Conservation (phyloP, 2,888 invertebrate species). For the Drosophila recens region DNA sequence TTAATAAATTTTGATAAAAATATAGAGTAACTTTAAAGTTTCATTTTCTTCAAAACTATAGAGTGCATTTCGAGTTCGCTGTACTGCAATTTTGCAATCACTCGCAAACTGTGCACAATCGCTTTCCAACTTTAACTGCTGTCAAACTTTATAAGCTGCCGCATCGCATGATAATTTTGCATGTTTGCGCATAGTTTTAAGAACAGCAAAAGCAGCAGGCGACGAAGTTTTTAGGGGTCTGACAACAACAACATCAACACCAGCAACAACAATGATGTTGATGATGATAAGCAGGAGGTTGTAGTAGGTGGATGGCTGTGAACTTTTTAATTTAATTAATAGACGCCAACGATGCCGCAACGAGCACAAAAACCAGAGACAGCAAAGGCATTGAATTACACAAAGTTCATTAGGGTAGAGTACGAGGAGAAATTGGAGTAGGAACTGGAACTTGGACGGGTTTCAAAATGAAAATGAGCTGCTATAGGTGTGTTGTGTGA, state of each 20-base stretch:
- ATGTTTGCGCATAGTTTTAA: conserved; percentile 69
- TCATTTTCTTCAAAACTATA: conserved; percentile 1
- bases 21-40: not conserved
- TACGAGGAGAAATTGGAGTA: not conserved
- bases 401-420: conserved; percentile 19
- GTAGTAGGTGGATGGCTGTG: conserved; percentile 51
- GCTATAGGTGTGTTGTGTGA: conserved; percentile 25
- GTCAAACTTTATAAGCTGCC: conserved; percentile 50
- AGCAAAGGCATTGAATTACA: conserved; percentile 37
- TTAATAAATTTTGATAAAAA: too few species aligned
- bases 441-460: conserved; percentile 37
- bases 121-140: conserved; percentile 32
- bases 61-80: not conserved
- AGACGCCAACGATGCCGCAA: conserved; percentile 62
- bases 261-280: conserved; percentile 6
- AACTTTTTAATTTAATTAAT: conserved; percentile 81
- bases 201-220: conserved; percentile 29
- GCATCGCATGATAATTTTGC: conserved; percentile 58
- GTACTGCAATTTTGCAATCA: not conserved
- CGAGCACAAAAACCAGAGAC: conserved; percentile 56
- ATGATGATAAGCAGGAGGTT: conserved; percentile 1
- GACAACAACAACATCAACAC: conserved; percentile 36
- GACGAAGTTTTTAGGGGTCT: conserved; percentile 18
- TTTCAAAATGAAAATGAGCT: conserved; percentile 53
- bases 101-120: not conserved